Conservation (phyloP, 1,140 invertebrate genomes). For the Hylyphantes graminicola region DNA sequence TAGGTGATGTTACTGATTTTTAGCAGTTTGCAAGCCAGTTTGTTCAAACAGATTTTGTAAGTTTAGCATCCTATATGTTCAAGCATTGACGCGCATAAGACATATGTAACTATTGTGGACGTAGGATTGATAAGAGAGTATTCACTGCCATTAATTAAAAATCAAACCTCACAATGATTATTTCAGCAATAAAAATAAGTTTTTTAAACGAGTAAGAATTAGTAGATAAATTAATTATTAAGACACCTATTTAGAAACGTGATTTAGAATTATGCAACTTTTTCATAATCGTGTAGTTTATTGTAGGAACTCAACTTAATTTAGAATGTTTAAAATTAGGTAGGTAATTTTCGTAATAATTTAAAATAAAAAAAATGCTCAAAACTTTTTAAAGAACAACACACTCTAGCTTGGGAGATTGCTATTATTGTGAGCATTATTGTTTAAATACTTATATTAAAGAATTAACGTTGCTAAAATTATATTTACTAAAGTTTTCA, state of each 20-base stretch:
- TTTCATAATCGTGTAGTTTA: constrained; percentile 14
- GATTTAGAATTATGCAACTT: neutral
- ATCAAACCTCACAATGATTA: constrained; percentile 20
- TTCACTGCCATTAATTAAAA: constrained; percentile 21
- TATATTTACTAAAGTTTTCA: no score
- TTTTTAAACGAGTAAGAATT: neutral
- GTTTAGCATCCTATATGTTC: constrained; percentile 3
- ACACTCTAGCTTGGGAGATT: no score
- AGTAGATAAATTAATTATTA: neutral
- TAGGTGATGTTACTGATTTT: no score
- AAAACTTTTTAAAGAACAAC: no score
- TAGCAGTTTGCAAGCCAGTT: no score
- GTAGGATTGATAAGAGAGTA: neutral
- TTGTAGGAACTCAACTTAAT: constrained; percentile 1
- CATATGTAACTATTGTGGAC: constrained; percentile 4
- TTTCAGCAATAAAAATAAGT: neutral
- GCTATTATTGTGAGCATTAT: no score
- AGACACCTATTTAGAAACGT: neutral
- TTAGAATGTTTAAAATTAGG: neutral
- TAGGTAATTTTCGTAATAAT: constrained; percentile 1
- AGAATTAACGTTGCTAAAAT: no score
- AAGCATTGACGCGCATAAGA: neutral
- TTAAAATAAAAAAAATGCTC: neutral
- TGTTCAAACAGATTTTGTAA: neutral
- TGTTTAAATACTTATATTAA: no score